Evolutionary conservation across 2,113 vertebrate genomes (phyloP).

Genomic region (Serinus canaria): DNA sequence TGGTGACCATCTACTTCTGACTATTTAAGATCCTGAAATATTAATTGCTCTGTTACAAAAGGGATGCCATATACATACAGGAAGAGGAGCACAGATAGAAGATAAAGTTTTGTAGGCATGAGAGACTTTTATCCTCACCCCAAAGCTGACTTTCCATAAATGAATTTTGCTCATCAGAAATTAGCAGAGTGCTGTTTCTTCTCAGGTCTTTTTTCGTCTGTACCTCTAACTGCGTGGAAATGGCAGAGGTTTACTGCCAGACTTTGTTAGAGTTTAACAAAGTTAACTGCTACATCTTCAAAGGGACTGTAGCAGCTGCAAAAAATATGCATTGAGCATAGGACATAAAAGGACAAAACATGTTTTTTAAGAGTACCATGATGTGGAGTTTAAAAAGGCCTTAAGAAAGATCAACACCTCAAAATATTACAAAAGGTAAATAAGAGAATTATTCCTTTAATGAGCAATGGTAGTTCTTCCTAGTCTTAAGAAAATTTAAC

Average conservation of each 20-base stretch:
- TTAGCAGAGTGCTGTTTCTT: not conserved
- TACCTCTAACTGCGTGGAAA: not conserved
- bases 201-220: not conserved
- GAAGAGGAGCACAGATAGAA: not conserved
- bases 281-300: not conserved
- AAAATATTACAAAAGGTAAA: not conserved
- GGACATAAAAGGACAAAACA: not conserved
- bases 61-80: not conserved
- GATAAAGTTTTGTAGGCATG: not conserved
- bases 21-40: not conserved
- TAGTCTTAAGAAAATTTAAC: not conserved
- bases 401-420: not conserved
- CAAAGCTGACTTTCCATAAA: not conserved
- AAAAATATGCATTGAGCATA: fast-evolving
- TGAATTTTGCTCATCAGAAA: not conserved
- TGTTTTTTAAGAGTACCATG: not conserved
- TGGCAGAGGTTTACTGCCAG: not conserved
- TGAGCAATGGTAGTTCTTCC: not conserved
- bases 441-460: not conserved
- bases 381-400: not conserved
- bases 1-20: not conserved
- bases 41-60: not conserved
- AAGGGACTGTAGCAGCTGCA: not conserved
- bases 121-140: not conserved
- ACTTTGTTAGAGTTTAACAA: too few species aligned